A percentile compares a stretch with the other conserved stretches of the same genome.
Evolutionary conservation across 2,113 vertebrate genomes (phyloP).

Genomic region (Gorsachius goisagi): DNA sequence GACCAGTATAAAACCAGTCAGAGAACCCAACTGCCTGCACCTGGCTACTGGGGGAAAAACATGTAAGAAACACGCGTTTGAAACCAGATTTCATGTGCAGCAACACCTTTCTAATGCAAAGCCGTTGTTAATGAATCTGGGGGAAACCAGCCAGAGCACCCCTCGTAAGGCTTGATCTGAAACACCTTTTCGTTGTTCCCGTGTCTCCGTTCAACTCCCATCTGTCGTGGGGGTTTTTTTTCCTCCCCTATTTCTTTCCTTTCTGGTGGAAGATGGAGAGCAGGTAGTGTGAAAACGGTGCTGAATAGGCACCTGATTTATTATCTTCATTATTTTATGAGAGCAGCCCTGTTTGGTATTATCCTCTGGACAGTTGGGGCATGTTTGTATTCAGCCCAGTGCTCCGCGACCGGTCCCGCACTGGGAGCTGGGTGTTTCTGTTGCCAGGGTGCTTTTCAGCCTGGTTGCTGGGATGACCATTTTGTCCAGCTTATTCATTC

Average conservation of each 20-base stretch:
- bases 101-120: not conserved
- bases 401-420: not conserved
- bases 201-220: not conserved
- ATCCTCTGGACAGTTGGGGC: not conserved
- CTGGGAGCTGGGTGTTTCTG: not conserved
- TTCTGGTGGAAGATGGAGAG: not conserved
- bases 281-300: not conserved
- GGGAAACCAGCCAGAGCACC: not conserved
- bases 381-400: fast-evolving
- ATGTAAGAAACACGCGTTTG: not conserved
- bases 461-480: not conserved
- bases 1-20: not conserved
- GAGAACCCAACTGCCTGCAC: not conserved
- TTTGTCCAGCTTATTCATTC: not conserved
- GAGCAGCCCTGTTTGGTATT: not conserved
- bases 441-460: not conserved
- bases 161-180: not conserved
- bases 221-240: not conserved
- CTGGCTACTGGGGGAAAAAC: no score
- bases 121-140: not conserved
- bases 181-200: not conserved
- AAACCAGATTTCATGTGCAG: not conserved
- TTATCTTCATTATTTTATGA: not conserved
- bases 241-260: not conserved
- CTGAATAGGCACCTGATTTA: not conserved